phyloP scores from a whole-genome alignment of 1,140 invertebrate species.

The Drosophila watanabei region DNA sequence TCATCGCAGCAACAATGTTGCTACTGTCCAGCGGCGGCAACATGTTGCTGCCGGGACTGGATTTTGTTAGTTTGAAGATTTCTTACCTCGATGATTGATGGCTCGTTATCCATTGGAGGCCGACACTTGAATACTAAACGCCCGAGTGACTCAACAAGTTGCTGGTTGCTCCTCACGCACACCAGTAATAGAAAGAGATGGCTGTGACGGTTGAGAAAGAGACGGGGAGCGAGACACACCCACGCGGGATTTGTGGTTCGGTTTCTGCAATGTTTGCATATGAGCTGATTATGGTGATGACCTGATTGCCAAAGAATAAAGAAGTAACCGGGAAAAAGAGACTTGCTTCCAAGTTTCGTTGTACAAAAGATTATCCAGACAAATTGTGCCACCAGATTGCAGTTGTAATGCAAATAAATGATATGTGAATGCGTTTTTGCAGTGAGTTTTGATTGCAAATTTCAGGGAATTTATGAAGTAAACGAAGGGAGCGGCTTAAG shows the following conservation, averaged over 20 bases:
- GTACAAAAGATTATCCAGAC: constrained; percentile 23
- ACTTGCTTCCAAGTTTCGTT: not conserved
- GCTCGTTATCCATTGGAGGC: constrained; percentile 65
- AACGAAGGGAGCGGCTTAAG: not conserved
- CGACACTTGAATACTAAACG: constrained; percentile 70
- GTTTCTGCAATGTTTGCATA: constrained; percentile 38
- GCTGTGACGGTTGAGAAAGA: not conserved
- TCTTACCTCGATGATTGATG: constrained; percentile 44
- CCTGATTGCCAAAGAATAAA: constrained; percentile 18
- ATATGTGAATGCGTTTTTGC: constrained; percentile 3
- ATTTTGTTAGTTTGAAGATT: constrained; percentile 29
- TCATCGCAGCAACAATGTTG: constrained; percentile 49
- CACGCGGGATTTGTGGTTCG: constrained; percentile 16
- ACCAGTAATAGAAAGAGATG: constrained; percentile 9
- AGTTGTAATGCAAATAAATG: constrained; percentile 31
- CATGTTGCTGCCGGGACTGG: constrained; percentile 27
- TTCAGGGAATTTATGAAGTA: not conserved
- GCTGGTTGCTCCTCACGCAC: constrained; percentile 52
- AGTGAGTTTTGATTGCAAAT: not conserved
- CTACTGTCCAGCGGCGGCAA: constrained; percentile 36
- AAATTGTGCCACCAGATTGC: not conserved
- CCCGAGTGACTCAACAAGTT: constrained; percentile 76
- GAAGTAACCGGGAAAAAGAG: not conserved
- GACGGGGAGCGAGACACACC: constrained; percentile 35
- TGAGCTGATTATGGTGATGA: constrained; percentile 46